Evolutionary conservation across 2,888 invertebrate species (phyloP).

Genomic region (Alsophila aescularia): DNA sequence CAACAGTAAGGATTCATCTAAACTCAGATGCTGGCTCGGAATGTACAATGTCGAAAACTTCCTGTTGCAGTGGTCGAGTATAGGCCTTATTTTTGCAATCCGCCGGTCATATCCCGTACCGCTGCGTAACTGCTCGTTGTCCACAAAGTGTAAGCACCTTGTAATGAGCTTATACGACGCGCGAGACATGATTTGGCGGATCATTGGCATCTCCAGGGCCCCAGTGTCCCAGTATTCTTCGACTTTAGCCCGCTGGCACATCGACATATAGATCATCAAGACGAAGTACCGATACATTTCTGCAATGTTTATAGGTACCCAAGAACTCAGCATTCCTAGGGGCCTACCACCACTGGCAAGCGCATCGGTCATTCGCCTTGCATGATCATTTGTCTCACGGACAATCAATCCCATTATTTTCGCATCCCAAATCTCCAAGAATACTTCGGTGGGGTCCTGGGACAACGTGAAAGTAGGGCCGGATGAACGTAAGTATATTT

Average conservation of each 20-base stretch:
- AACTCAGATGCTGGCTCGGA: slow-evolving; percentile 13
- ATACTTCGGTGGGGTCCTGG: too few relatives aligned
- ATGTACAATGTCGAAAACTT: slow-evolving; percentile 24
- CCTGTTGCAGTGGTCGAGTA: slow-evolving; percentile 18
- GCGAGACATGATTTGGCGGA: slow-evolving; percentile 18
- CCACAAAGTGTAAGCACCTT: slow-evolving; percentile 30
- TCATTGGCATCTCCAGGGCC: slow-evolving; percentile 23
- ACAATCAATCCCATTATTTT: too few relatives aligned
- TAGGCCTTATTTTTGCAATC: slow-evolving; percentile 24
- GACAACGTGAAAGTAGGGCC: too few relatives aligned
- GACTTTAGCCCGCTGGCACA: slow-evolving; percentile 3
- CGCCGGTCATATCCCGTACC: slow-evolving; percentile 6
- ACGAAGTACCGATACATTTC: too few relatives aligned
- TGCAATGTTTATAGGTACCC: too few relatives aligned
- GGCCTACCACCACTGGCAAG: too few relatives aligned
- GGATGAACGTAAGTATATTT: too few relatives aligned
- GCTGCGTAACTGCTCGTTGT: slow-evolving; percentile 13
- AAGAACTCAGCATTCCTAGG: too few relatives aligned
- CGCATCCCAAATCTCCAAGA: too few relatives aligned
- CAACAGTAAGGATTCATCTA: slow-evolving; percentile 17
- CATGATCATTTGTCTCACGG: too few relatives aligned
- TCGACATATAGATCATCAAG: too few relatives aligned
- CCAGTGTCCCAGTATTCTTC: slow-evolving; percentile 31
- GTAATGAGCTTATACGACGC: slow-evolving; percentile 19
- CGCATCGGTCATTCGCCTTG: too few relatives aligned